Base-by-base conservation (phyloP, 2,113 vertebrate genomes). In the Micromys minutus region DNA sequence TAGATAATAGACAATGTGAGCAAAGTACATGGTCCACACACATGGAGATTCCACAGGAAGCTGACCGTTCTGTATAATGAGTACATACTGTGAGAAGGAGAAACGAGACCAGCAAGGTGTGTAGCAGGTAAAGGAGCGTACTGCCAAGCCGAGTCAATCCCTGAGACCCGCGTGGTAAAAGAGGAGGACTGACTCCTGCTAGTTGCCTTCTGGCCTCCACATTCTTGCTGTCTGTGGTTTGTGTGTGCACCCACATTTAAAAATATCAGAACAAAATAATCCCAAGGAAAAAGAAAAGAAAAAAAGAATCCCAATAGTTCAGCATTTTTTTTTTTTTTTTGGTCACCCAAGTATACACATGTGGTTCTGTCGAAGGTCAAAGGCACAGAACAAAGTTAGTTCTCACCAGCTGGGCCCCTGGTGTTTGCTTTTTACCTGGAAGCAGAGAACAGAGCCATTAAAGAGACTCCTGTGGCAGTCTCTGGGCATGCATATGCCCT, bases 401-500 rank as follows among this genome's bases (percentile, higher is more conserved):
- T 92, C 71, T 59, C 65, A 29, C 21, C 42, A 52, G 10, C 26
- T 13, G 13, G 16, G 59, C 52, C 47, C 36, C 42, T 42, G 13
- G 36, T 26, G 24, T 79, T 59, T 90, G 55, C 47, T 83, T 26
- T 76, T 90, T 1, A 39, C 26, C 31, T 57, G 52, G 36, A 47
- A 75, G 76, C 2, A 1, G 12, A 90, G 8, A n/a, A 63, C 13
- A 72, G 36, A 79, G 61, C n/a, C 36, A 45, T 61, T 0, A 0
- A 36, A 61, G 34, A 50, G 59, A 75, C 81, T 12, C 19, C 24
- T 4, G 22, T 22, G 7, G 59, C 91, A 8, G 67, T 67, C 21
- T 90, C 26, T 0, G 72, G 74, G 36, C 9, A 45, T 3, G 15
- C 59, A 61, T 67, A 24, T 0, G 0, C 57, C 22, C n/a, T 26